Evolutionary conservation across 2,888 invertebrate species (phyloP), one percentile per base, ranked within the genome.

Genomic region (Amphipyra berbera): DNA sequence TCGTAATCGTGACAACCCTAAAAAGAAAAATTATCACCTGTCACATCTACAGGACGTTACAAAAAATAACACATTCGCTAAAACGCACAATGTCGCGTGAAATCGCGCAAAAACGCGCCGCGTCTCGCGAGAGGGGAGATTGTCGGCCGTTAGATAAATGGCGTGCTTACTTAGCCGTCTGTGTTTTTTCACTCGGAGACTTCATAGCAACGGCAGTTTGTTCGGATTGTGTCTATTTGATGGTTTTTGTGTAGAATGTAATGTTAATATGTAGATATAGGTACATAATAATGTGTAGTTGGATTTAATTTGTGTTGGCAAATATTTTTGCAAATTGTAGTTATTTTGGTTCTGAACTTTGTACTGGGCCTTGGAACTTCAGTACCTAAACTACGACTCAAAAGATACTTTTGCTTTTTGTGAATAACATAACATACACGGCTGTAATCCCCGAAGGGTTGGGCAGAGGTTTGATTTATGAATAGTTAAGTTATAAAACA

Each of bases 131-230:
- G 33, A 42, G 35, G 35, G 54, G 52, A 55, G 72, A 60, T 68
- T 75, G 76, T 79, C 77, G 72, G 66, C 78, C 70, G 79, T 73
- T 76, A 79, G 81, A 84, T 81, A 81, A 83, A 83, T 79, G 77
- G 74, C 56, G 55, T 71, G 79, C 81, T 81, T 76, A 82, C 83
- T 81, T 81, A 76, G 70, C 72, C 63, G 73, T 66, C 76, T 67
- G 69, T 63, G 73, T 81, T 81, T 76, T 76, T 76, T 72, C 69
- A 66, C 71, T 66, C 52, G 65, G 50, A 60, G 63, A 61, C 61
- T 60, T 21, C 21, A 3, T 41, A 33, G 64, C 55, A 50, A 40
- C 46, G 47, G 63, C 60, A 49, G 53, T 68, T 65, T 59, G 71
- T 54, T 55, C 45, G 65, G 65, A 64, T 70, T 59, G 59, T 50